Evolutionary conservation across 2,888 invertebrate species (phyloP).

Genomic region (Drosophila neoperkinsi): DNA sequence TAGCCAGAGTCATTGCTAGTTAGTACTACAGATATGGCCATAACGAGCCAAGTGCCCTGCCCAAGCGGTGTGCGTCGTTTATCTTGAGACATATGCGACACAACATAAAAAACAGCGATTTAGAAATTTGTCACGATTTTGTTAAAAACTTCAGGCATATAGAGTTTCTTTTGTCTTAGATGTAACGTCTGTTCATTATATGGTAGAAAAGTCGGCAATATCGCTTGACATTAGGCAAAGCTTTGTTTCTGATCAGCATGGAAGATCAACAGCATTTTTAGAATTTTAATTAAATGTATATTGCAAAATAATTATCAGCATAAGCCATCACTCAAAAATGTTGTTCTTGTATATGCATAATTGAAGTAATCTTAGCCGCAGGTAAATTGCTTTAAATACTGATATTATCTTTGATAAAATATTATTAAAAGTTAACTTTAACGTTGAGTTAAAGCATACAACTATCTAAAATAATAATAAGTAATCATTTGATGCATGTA

Average conservation of each 20-base stretch:
- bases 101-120: conserved; percentile 28
- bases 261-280: neutral
- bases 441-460: neutral
- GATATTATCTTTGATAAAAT: neutral
- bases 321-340: neutral
- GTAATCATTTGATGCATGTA: conserved; percentile 38
- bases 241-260: neutral
- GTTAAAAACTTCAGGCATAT: conserved; percentile 26
- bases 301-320: neutral
- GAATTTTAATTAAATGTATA: neutral
- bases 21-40: conserved; percentile 42
- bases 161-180: conserved; percentile 37
- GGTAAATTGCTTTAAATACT: neutral
- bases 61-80: conserved; percentile 51
- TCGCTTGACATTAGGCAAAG: neutral
- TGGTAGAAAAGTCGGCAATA: neutral
- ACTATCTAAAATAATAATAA: neutral
- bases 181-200: neutral
- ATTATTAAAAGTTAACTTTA: neutral
- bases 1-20: conserved; percentile 4
- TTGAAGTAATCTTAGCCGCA: neutral
- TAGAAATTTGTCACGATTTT: conserved; percentile 71
- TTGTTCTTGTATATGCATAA: neutral
- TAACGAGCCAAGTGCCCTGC: conserved; percentile 58
- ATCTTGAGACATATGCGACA: conserved; percentile 41